phyloP scores from a whole-genome alignment of 2,888 invertebrate genomes.

The Brachyopa scutellaris region DNA sequence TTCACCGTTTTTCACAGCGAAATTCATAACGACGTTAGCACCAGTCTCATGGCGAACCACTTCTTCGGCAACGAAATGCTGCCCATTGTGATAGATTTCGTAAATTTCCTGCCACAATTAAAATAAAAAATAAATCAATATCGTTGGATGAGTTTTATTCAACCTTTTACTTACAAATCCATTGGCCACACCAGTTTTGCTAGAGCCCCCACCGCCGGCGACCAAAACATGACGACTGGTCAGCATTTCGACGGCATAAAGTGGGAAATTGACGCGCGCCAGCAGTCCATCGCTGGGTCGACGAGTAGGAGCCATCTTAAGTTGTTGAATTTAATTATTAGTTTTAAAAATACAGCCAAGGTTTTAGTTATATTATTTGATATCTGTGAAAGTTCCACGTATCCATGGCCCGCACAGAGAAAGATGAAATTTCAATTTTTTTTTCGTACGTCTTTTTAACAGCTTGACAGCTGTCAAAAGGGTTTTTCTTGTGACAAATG shows the following conservation, averaged over 20 bases:
- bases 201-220: constrained; percentile 98
- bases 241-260: constrained; percentile 94
- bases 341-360: constrained; percentile 52
- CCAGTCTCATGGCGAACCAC: constrained; percentile 95
- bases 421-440: constrained; percentile 39
- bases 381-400: constrained; percentile 76
- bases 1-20: constrained; percentile 88
- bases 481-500: neutral
- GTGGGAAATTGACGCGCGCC: constrained; percentile 95
- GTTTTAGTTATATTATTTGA: constrained; percentile 54
- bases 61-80: constrained; percentile 92
- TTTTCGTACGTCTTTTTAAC: constrained; percentile 10
- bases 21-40: constrained; percentile 95
- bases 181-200: constrained; percentile 98
- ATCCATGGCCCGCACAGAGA: constrained; percentile 68
- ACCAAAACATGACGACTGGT: constrained; percentile 96
- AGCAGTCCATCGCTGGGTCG: constrained; percentile 87
- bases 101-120: constrained; percentile 90
- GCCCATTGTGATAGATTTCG: constrained; percentile 93
- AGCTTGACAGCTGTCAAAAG: constrained; percentile 35
- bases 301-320: constrained; percentile 84
- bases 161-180: constrained; percentile 91
- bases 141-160: no score
- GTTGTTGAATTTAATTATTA: constrained; percentile 11
- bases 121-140: neutral